A percentile compares a stretch with the other conserved stretches of the same genome.
These are phyloP conservation scores for Todus mexicanus DNA, from an alignment of 2,797 vertebrate species.

Conservation along the genomic window DNA sequence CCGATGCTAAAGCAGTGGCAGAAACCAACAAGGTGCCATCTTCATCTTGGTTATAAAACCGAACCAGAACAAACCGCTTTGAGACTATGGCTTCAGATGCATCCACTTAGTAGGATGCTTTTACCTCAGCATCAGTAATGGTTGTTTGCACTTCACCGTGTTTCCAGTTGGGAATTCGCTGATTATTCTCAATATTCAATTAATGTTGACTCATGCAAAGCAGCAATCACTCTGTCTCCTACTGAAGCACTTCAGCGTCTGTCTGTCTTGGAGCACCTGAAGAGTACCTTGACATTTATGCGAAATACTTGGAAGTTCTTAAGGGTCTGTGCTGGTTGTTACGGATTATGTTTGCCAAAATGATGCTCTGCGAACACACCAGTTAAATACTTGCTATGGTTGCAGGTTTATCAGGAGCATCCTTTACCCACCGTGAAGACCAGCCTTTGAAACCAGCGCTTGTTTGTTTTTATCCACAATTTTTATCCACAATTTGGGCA, in stretches of 20 bases:
- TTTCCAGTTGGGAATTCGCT: neutral
- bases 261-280: neutral
- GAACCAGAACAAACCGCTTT: neutral
- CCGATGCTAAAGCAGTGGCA: neutral
- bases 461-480: neutral
- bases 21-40: neutral
- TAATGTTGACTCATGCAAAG: neutral
- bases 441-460: neutral
- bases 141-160: neutral
- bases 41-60: neutral
- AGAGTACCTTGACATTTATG: neutral
- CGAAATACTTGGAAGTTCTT: neutral
- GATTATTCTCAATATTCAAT: slow-evolving; percentile 10
- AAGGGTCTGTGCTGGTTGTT: neutral
- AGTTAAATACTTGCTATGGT: neutral
- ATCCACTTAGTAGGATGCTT: neutral
- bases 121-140: neutral
- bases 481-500: neutral
- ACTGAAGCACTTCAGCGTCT: neutral
- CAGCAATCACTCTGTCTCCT: neutral
- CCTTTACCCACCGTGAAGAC: neutral
- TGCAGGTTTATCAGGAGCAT: neutral
- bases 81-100: neutral
- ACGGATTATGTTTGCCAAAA: neutral
- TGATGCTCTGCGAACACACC: neutral